phyloP scores from a whole-genome alignment of 64 coral and sea anemone species.

The Porites australiensis region DNA sequence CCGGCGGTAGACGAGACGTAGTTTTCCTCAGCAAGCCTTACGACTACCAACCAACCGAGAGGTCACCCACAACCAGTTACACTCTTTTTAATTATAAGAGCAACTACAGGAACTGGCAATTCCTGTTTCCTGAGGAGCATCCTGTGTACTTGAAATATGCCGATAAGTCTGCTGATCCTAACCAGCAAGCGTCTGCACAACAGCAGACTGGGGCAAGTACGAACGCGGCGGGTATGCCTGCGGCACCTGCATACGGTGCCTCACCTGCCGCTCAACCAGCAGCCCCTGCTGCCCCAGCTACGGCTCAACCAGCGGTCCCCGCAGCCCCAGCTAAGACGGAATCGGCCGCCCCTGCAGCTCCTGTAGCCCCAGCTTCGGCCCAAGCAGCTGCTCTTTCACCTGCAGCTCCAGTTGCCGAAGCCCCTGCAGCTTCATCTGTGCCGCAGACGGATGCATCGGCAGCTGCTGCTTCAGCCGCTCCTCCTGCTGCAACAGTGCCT shows the following conservation, averaged over 20 bases:
- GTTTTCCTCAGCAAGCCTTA: constrained; percentile 17
- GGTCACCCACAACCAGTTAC: not conserved
- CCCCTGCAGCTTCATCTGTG: not conserved
- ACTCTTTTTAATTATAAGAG: constrained; percentile 51
- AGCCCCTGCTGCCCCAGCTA: not conserved
- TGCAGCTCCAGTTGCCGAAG: not conserved
- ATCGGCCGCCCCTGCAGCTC: not conserved
- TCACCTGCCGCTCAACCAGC: not conserved
- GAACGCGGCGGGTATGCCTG: not conserved
- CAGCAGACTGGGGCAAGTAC: not conserved
- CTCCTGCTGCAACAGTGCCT: not conserved
- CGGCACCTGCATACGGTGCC: not conserved
- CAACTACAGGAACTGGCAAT: constrained; percentile 48
- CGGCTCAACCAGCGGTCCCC: not conserved
- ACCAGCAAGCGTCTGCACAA: constrained; percentile 10
- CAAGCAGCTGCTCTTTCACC: not conserved
- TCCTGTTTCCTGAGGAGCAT: constrained; percentile 31
- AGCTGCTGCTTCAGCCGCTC: not conserved
- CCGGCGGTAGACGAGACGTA: constrained; percentile 26
- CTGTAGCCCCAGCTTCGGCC: not conserved
- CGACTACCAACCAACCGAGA: constrained; percentile 17
- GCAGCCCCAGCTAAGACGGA: not conserved
- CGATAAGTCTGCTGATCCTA: constrained; percentile 32
- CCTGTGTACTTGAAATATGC: constrained; percentile 20
- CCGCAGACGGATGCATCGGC: not conserved